Evolutionary conservation across 2,797 vertebrate species (phyloP), one percentile per base, ranked within the genome.

Genomic region (Sebastiscus tertius): DNA sequence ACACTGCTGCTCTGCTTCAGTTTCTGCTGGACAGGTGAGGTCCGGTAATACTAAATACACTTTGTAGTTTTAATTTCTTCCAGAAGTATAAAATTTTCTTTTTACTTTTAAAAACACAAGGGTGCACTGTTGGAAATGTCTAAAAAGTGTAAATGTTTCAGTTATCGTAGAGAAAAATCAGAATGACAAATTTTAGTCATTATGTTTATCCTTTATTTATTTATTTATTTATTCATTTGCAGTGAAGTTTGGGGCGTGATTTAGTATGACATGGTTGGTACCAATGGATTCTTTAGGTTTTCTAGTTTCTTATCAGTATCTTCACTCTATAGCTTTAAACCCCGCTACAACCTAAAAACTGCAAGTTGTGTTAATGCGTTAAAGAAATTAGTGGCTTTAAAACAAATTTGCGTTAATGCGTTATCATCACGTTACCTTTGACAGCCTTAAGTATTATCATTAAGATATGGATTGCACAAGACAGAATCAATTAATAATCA

Each of bases 21-120:
- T 93, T 22, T 95, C 94, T 3, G 82, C 93, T 8, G 95, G 95
- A 69, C 96, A 96, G 95, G 96, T 96, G 72, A 72, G 92, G 1
- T 22, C 20, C 14, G 2, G 9, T 27, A 24, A 12, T 13, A 20
- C 24, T 0, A 2, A 14, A 24, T 1, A 0, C 10, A 4, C 56
- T 1, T 24, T 0, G 4, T 2, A 5, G 22, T 49, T 42, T 42
- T 20, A 29, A 12, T 27, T 18, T 13, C 11, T 67, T 52, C 18
- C 26, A n/a, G 26, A 67, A 22, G 18, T 13, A 31, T 11, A 46
- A 65, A 1, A 8, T 24, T 24, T 12, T 49, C 3, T 67, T 29
- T 49, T n/a, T 0, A 62, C 31, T 22, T 0, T 34, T 62, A 12
- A 60, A 62, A 63, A 14, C 12, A 22, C 9, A 24, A 63, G n/a